Conservation (phyloP, 2,797 vertebrate genomes). For the Syngnathus acus region DNA sequence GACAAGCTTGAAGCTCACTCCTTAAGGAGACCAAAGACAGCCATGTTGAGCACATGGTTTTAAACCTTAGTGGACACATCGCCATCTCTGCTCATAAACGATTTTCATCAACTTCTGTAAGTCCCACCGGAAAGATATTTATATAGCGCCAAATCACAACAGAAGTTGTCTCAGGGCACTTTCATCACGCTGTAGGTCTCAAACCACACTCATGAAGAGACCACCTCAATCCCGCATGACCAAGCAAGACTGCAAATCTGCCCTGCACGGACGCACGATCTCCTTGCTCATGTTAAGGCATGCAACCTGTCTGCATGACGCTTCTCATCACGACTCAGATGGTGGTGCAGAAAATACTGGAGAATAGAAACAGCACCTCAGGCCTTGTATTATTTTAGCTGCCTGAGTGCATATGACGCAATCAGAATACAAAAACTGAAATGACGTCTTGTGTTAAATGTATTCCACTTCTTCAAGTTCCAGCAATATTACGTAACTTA, state of each 20-base stretch:
- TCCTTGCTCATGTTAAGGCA: neutral
- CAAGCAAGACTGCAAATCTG: neutral
- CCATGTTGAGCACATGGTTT: neutral
- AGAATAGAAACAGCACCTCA: neutral
- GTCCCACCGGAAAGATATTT: neutral
- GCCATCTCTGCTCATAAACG: neutral
- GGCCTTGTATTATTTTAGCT: neutral
- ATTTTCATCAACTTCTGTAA: neutral
- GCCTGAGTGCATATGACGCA: neutral
- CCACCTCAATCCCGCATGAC: neutral
- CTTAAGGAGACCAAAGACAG: constrained; percentile 25
- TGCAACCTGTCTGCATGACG: neutral
- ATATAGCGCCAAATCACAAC: neutral
- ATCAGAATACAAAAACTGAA: neutral
- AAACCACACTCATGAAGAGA: neutral
- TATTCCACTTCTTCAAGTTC: neutral
- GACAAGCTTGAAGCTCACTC: constrained; percentile 19
- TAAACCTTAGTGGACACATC: neutral
- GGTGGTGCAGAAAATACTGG: neutral
- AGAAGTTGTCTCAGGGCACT: neutral
- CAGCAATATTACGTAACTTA: neutral
- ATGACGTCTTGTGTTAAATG: neutral
- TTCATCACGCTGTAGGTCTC: neutral
- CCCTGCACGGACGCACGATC: neutral
- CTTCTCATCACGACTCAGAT: neutral